These are phyloP conservation scores for Eidolon helvum DNA, from an alignment of 2,113 vertebrate species.

Conservation along the genomic window DNA sequence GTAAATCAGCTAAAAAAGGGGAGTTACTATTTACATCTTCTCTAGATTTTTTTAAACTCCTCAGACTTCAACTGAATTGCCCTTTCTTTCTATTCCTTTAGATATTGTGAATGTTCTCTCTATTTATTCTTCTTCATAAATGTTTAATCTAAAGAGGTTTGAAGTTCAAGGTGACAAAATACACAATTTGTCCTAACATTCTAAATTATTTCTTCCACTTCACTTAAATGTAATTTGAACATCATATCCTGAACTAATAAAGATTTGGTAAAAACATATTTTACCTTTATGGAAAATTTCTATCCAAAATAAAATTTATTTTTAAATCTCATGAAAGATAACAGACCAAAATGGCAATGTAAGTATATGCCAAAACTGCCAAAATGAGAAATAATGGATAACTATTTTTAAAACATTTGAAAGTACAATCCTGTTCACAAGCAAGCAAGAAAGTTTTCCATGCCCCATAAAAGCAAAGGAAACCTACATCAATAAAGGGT, in stretches of 20 bases:
- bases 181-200: background rate
- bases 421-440: background rate
- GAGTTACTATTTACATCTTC: background rate
- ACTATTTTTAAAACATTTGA: slow-evolving; percentile 15
- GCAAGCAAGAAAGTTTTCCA: background rate
- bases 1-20: background rate
- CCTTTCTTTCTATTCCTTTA: slow-evolving; percentile 27
- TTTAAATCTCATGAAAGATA: slow-evolving; percentile 19
- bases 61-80: background rate
- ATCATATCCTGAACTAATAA: background rate
- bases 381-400: background rate
- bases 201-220: slow-evolving; percentile 17
- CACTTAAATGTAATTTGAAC: background rate
- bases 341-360: background rate
- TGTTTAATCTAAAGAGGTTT: background rate
- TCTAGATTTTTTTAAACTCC: background rate
- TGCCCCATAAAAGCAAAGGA: background rate
- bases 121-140: background rate
- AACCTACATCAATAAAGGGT: background rate
- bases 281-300: background rate
- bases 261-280: background rate
- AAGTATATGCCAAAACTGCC: background rate
- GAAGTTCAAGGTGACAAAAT: background rate
- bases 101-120: background rate
- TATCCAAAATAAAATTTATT: slow-evolving; percentile 25